These are phyloP conservation scores for Plestiodon gilberti DNA, from an alignment of 2,113 vertebrate genomes.

Conservation along the genomic window DNA sequence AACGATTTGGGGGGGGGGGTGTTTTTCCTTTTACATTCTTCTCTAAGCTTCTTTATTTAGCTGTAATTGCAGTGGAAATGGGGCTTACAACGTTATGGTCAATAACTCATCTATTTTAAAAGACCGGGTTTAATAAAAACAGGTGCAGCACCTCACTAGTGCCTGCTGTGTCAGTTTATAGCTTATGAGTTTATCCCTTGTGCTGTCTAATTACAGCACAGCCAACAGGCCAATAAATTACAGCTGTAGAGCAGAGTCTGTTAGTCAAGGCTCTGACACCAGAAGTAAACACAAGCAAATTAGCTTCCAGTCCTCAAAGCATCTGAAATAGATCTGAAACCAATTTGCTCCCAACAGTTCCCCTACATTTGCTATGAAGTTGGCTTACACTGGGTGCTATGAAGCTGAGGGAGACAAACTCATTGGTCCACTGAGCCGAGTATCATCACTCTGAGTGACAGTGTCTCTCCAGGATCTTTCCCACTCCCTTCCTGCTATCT, in stretches of 20 bases:
- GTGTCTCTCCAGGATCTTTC: no score
- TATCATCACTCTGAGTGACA: no score
- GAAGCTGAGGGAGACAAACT: no score
- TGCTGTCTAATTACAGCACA: conserved; percentile 32
- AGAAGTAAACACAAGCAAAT: conserved; percentile 18
- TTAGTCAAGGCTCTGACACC: background rate
- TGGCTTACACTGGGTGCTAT: no score
- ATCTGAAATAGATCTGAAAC: background rate
- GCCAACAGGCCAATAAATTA: conserved; percentile 17
- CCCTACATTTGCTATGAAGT: no score
- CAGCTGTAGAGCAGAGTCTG: background rate
- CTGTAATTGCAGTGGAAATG: conserved; percentile 3
- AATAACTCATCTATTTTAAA: conserved; percentile 42
- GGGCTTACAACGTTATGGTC: conserved; percentile 23
- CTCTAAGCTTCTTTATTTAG: conserved; percentile 28
- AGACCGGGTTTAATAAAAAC: background rate
- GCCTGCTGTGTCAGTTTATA: conserved; percentile 12
- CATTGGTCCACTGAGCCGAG: no score
- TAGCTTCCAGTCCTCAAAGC: background rate
- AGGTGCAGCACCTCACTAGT: background rate
- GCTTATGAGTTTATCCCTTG: conserved; percentile 16
- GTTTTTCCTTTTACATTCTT: background rate
- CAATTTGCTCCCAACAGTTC: background rate
- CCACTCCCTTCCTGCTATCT: no score
- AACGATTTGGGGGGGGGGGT: background rate